phyloP scores from a whole-genome alignment of 2,113 vertebrate genomes.

The Nibea coibor region DNA sequence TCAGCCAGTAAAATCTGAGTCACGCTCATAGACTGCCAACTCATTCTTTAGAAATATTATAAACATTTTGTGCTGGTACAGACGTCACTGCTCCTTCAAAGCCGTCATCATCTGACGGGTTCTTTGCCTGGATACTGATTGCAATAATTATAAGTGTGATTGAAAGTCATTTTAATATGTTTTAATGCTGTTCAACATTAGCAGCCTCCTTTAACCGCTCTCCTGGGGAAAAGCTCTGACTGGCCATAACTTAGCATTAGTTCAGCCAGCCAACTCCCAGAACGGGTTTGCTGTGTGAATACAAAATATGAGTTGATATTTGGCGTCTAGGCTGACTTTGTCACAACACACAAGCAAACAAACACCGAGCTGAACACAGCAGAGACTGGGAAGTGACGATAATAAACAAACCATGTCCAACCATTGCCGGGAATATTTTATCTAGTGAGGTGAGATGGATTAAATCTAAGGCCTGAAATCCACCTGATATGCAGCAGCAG shows the following conservation, averaged over 20 bases:
- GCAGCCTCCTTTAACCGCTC: not conserved
- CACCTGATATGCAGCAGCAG: slow-evolving; percentile 15
- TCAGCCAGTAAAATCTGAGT: not conserved
- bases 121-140: not conserved
- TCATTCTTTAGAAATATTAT: not conserved
- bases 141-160: not conserved
- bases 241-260: not conserved
- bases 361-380: slow-evolving; percentile 12
- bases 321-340: not conserved
- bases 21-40: not conserved
- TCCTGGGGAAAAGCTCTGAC: not conserved
- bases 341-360: slow-evolving; percentile 12
- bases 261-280: slow-evolving; percentile 18
- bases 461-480: slow-evolving; percentile 14
- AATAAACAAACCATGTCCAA: slow-evolving; percentile 11
- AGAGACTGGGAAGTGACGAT: not conserved
- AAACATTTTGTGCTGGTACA: not conserved
- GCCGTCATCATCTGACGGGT: not conserved
- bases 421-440: not conserved
- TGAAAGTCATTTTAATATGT: not conserved
- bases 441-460: slow-evolving; percentile 2
- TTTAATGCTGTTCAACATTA: not conserved
- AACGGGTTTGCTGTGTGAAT: not conserved
- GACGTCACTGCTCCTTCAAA: not conserved
- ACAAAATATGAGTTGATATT: slow-evolving; percentile 13